A percentile compares a stretch with the other conserved stretches of the same genome.
phyloP scores from a whole-genome alignment of 2,113 vertebrate genomes.

The Marmota flaviventris region DNA sequence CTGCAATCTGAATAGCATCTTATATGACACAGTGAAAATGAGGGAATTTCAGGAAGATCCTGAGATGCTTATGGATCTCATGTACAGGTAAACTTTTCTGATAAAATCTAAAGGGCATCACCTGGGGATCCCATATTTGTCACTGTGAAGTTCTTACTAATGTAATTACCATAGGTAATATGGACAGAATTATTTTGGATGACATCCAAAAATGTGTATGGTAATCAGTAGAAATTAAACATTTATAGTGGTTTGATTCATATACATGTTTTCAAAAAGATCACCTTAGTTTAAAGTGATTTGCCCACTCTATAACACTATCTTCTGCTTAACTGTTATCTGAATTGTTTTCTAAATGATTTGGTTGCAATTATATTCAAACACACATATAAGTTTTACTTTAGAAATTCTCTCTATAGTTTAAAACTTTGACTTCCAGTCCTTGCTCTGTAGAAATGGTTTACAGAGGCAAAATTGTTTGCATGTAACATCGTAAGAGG shows the following conservation, averaged over 20 bases:
- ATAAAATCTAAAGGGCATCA: background rate
- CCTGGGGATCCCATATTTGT: background rate
- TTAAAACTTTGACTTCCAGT: background rate
- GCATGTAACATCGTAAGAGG: background rate
- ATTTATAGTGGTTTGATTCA: background rate
- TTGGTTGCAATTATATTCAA: background rate
- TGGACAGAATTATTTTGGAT: background rate
- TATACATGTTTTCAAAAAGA: background rate
- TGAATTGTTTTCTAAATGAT: background rate
- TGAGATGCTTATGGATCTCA: constrained; percentile 99
- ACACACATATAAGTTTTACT: too few species aligned
- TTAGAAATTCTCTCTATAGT: too few species aligned
- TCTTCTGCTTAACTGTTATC: background rate
- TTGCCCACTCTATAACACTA: background rate
- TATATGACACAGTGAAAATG: constrained; percentile 99
- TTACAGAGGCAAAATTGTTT: background rate
- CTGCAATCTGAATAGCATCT: constrained; percentile 96
- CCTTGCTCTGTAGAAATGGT: background rate
- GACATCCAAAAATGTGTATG: background rate
- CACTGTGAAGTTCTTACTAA: background rate
- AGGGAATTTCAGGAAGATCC: constrained; percentile 98
- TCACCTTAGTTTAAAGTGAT: background rate
- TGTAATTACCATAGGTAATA: background rate
- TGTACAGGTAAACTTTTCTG: constrained; percentile 94
- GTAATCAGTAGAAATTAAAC: constrained; percentile 12